Evolutionary conservation across 1,140 invertebrate species (phyloP).

Genomic region (Drosophila tropicalis): DNA sequence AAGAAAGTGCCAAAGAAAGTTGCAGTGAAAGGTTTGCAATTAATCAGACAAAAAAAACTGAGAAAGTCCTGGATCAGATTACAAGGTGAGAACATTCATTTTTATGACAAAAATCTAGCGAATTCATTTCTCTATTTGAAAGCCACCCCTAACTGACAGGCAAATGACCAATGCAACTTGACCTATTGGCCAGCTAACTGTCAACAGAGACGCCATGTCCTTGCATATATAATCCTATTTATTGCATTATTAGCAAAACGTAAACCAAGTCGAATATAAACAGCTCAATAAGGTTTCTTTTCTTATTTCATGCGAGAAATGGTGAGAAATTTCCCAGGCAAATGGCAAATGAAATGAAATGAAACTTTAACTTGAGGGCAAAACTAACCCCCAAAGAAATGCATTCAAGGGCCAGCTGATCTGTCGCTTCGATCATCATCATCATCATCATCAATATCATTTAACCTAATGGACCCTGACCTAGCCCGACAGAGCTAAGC

Average conservation of each 20-base stretch:
- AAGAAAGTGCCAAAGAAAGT: conserved; percentile 38
- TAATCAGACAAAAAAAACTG: conserved; percentile 32
- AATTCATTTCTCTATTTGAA: conserved; percentile 19
- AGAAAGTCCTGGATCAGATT: conserved; percentile 26
- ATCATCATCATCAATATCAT: conserved; percentile 77
- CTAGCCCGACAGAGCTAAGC: conserved; percentile 70
- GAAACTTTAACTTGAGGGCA: conserved; percentile 6
- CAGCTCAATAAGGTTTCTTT: conserved; percentile 53
- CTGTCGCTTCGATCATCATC: conserved; percentile 19
- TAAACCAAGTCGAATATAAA: conserved; percentile 50
- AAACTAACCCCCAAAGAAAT: conserved; percentile 43
- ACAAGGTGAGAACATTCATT: conserved; percentile 24
- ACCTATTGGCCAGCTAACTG: conserved; percentile 59
- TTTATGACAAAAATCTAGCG: conserved; percentile 15
- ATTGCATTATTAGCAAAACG: conserved; percentile 68
- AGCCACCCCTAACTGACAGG: conserved; percentile 12
- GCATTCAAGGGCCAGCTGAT: conserved; percentile 61
- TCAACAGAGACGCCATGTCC: conserved; percentile 52
- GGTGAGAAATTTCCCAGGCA: conserved; percentile 61
- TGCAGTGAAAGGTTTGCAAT: conserved; percentile 33
- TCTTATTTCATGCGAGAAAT: conserved; percentile 50
- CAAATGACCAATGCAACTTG: conserved; percentile 69
- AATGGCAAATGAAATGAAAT: conserved; percentile 16
- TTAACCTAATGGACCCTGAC: conserved; percentile 82
- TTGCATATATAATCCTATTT: conserved; percentile 76